Percentiles rank a stretch among this genome's conserved stretches.
These are phyloP conservation scores for Platyura marginata DNA, from an alignment of 1,140 invertebrate genomes.

Conservation along the genomic window DNA sequence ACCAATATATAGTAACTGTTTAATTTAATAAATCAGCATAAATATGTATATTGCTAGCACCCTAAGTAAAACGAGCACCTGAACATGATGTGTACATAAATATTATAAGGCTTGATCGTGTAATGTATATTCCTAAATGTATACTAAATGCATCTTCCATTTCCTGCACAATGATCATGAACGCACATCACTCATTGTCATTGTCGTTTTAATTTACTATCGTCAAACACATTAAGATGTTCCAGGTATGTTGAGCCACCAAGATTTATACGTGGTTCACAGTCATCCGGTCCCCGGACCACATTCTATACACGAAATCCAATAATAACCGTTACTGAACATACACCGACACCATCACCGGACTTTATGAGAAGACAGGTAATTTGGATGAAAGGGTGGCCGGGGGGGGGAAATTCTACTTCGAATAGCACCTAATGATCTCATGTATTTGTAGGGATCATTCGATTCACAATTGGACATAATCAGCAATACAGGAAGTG, in stretches of 20 bases:
- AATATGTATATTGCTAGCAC: too few species aligned
- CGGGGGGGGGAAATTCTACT: too few species aligned
- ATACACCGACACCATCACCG: slow-evolving; percentile 74
- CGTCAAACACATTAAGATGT: slow-evolving; percentile 2
- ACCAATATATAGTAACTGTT: too few species aligned
- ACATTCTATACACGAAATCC: slow-evolving; percentile 50
- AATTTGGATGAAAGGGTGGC: too few species aligned
- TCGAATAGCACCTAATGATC: too few species aligned
- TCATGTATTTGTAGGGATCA: slow-evolving; percentile 35
- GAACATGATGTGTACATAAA: too few species aligned
- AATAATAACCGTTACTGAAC: slow-evolving; percentile 90
- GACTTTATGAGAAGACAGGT: slow-evolving; percentile 64
- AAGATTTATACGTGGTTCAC: slow-evolving; percentile 14
- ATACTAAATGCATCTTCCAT: slow-evolving; percentile 7
- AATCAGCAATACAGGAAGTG: slow-evolving; percentile 35
- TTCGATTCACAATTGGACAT: slow-evolving; percentile 62
- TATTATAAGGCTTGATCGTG: too few species aligned
- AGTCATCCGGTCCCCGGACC: slow-evolving; percentile 13
- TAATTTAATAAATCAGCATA: too few species aligned
- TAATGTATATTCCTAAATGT: too few species aligned
- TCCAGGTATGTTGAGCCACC: slow-evolving; percentile 24
- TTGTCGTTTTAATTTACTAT: not conserved
- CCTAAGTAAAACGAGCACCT: not conserved
- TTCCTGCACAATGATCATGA: slow-evolving; percentile 10
- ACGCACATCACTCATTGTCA: not conserved